Conservation (phyloP, 2,113 vertebrate species). For the Strix aluco region DNA sequence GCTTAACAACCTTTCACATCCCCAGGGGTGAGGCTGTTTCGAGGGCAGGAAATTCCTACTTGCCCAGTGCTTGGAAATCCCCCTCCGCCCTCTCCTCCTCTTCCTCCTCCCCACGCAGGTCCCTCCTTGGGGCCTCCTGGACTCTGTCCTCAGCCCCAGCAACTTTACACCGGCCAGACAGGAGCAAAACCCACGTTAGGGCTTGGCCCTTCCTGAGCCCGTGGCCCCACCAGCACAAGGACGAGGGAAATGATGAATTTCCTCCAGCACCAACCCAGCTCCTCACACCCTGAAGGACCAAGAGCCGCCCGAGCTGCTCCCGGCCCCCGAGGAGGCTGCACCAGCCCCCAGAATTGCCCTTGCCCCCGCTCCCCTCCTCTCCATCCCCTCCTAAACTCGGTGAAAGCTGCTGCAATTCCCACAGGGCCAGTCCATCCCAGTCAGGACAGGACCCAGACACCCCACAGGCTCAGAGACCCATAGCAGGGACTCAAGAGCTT, state of each 20-base stretch:
- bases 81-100: not conserved
- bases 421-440: not conserved
- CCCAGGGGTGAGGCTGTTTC: not conserved
- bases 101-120: not conserved
- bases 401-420: not conserved
- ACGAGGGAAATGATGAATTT: not conserved
- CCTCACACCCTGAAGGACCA: not conserved
- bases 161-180: not conserved
- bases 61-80: not conserved
- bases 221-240: not conserved
- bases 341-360: fast-evolving
- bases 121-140: not conserved
- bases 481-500: not conserved
- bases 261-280: not conserved
- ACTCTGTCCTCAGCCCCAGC: not conserved
- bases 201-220: not conserved
- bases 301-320: not conserved
- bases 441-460: too few relatives aligned
- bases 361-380: not conserved
- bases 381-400: not conserved
- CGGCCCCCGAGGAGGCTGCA: fast-evolving
- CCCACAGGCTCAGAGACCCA: not conserved
- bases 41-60: slow-evolving; percentile 27
- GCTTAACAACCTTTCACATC: not conserved
- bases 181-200: not conserved